Conservation (phyloP, 2,113 vertebrate genomes). For the Menidia beryllina region DNA sequence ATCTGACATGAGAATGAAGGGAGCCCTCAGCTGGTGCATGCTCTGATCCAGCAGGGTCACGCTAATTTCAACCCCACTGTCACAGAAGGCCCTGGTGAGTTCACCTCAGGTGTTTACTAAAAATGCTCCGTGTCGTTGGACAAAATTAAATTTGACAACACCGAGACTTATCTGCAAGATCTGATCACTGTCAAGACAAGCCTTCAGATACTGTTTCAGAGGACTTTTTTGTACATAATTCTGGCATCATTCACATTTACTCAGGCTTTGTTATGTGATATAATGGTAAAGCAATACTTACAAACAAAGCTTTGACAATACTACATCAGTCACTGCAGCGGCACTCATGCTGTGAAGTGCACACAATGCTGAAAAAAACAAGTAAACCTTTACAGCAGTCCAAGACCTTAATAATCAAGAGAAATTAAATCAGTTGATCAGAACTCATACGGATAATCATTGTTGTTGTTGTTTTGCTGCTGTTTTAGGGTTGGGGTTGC, state of each 20-base stretch:
- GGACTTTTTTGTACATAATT: slow-evolving; percentile 23
- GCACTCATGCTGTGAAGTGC: slow-evolving; percentile 31
- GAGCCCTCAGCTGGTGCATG: slow-evolving; percentile 36
- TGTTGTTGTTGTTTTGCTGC: no score
- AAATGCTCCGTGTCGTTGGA: slow-evolving; percentile 47
- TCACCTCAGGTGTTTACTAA: slow-evolving; percentile 34
- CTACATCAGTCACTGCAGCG: slow-evolving; percentile 50
- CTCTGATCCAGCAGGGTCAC: slow-evolving; percentile 46
- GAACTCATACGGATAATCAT: no score
- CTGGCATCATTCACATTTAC: slow-evolving; percentile 18
- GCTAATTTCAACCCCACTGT: slow-evolving; percentile 59
- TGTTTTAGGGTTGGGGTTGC: no score
- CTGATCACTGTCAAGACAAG: slow-evolving; percentile 41
- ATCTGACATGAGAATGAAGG: slow-evolving; percentile 45
- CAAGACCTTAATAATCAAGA: no score
- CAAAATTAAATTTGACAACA: slow-evolving; percentile 58
- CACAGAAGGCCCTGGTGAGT: slow-evolving; percentile 25
- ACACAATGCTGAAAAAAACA: slow-evolving; percentile 15
- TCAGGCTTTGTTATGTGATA: slow-evolving; percentile 8
- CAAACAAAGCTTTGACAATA: slow-evolving; percentile 52
- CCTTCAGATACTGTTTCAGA: slow-evolving; percentile 40
- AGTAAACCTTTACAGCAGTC: no score
- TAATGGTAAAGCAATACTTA: slow-evolving; percentile 18
- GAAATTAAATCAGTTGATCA: no score
- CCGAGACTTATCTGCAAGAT: slow-evolving; percentile 50